phyloP scores from a whole-genome alignment of 2,797 vertebrate species.

The Acipenser transmontanus region DNA sequence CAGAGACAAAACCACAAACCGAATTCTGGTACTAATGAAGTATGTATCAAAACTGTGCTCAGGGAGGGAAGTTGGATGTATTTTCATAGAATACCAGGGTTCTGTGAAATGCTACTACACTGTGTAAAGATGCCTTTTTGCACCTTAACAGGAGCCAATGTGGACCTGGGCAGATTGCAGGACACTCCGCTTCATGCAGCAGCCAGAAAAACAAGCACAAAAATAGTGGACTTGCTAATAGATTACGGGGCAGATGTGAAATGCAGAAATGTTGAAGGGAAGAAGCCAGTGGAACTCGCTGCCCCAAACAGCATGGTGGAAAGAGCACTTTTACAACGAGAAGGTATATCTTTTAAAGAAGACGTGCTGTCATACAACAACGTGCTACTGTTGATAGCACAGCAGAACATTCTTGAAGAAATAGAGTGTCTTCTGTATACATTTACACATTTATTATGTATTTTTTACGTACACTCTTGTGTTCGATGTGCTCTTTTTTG shows the following conservation, averaged over 20 bases:
- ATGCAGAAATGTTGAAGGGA: conserved; percentile 54
- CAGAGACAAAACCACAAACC: too few species aligned
- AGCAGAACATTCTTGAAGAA: neutral
- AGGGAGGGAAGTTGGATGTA: too few species aligned
- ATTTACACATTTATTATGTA: too few species aligned
- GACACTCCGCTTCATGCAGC: conserved; percentile 58
- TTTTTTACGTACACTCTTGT: too few species aligned
- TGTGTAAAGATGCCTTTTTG: neutral
- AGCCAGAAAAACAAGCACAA: conserved; percentile 44
- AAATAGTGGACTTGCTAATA: conserved; percentile 45
- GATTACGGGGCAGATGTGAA: conserved; percentile 57
- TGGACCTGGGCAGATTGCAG: conserved; percentile 44
- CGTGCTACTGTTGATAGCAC: too few species aligned
- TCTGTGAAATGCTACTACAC: neutral
- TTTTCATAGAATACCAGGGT: too few species aligned
- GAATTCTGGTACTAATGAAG: too few species aligned
- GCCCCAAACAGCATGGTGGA: conserved; percentile 49
- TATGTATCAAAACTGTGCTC: too few species aligned
- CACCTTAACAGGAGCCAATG: conserved; percentile 46
- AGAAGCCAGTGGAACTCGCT: conserved; percentile 56
- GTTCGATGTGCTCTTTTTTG: too few species aligned
- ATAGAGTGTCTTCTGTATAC: too few species aligned
- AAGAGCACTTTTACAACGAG: conserved; percentile 44
- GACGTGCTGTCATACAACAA: neutral
- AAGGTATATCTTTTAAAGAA: conserved; percentile 47